phyloP scores from a whole-genome alignment of 1,140 invertebrate species.

The Nilaparvata lugens region DNA sequence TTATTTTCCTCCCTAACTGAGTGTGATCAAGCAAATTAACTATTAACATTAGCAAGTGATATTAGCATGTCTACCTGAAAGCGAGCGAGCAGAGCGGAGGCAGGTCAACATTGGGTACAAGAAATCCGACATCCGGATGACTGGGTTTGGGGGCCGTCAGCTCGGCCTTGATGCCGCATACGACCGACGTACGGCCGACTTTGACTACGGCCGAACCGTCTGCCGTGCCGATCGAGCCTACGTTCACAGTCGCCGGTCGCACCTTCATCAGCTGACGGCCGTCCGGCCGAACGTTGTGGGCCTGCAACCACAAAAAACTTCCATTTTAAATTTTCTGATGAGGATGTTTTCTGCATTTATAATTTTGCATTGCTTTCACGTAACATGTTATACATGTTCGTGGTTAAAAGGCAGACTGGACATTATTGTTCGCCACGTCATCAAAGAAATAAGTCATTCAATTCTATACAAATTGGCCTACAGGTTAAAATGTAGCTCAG shows the following conservation, averaged over 20 bases:
- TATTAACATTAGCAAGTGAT: too few relatives aligned
- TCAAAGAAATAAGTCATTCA: too few relatives aligned
- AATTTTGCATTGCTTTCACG: not conserved
- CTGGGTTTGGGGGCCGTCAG: conserved; percentile 57
- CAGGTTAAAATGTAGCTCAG: too few relatives aligned
- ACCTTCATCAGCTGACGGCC: conserved; percentile 51
- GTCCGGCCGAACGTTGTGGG: conserved; percentile 49
- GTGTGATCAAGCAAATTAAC: too few relatives aligned
- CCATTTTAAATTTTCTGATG: not conserved
- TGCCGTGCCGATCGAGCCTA: conserved; percentile 54
- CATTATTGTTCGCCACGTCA: too few relatives aligned
- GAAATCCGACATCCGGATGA: conserved; percentile 55
- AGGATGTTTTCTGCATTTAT: not conserved
- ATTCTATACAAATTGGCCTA: too few relatives aligned
- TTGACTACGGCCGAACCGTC: conserved; percentile 63
- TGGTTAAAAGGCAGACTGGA: too few relatives aligned
- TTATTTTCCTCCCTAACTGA: too few relatives aligned
- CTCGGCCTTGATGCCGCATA: conserved; percentile 72
- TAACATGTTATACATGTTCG: not conserved
- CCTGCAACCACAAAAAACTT: conserved; percentile 31
- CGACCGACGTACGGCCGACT: conserved; percentile 58
- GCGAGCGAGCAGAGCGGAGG: conserved; percentile 63
- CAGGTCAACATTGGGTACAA: conserved; percentile 73
- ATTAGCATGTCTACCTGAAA: too few relatives aligned
- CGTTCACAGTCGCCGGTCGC: conserved; percentile 47